A percentile compares a stretch with the other conserved stretches of the same genome.
These are phyloP conservation scores for Chelon auratus DNA, from an alignment of 2,797 vertebrate species.

Conservation along the genomic window DNA sequence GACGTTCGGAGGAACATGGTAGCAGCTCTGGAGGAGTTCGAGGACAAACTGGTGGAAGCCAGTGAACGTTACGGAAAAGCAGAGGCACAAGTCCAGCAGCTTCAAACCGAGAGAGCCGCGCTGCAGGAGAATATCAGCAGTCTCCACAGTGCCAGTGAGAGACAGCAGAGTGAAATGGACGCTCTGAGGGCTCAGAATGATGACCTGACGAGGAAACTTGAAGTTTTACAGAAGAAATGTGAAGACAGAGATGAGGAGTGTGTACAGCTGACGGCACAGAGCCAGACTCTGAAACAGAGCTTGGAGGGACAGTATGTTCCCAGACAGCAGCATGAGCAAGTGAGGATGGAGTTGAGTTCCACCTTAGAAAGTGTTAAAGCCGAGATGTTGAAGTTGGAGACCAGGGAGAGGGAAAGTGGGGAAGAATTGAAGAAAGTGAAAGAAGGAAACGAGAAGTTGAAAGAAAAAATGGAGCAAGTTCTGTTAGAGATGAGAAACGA, in stretches of 20 bases:
- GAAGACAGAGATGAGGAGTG: constrained; percentile 82
- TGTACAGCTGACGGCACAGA: constrained; percentile 80
- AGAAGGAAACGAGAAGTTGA: constrained; percentile 86
- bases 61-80: constrained; percentile 85
- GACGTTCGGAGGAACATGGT: constrained; percentile 87
- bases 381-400: constrained; percentile 85
- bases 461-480: constrained; percentile 82
- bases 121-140: constrained; percentile 82
- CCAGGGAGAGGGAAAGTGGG: constrained; percentile 75
- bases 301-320: constrained; percentile 86
- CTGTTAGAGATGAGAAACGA: constrained; percentile 79
- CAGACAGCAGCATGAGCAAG: constrained; percentile 84
- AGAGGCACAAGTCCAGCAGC: constrained; percentile 85
- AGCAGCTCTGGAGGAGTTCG: constrained; percentile 85
- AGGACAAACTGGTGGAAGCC: constrained; percentile 88
- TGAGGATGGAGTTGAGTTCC: constrained; percentile 79
- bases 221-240: constrained; percentile 79
- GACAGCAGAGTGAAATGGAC: constrained; percentile 81
- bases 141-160: constrained; percentile 80
- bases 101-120: constrained; percentile 83
- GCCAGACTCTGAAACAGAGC: constrained; percentile 78
- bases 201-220: constrained; percentile 84
- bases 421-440: constrained; percentile 84
- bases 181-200: constrained; percentile 77
- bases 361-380: constrained; percentile 84